Conservation (phyloP, 2,888 invertebrate species). For the Megastigmus dorsalis region DNA sequence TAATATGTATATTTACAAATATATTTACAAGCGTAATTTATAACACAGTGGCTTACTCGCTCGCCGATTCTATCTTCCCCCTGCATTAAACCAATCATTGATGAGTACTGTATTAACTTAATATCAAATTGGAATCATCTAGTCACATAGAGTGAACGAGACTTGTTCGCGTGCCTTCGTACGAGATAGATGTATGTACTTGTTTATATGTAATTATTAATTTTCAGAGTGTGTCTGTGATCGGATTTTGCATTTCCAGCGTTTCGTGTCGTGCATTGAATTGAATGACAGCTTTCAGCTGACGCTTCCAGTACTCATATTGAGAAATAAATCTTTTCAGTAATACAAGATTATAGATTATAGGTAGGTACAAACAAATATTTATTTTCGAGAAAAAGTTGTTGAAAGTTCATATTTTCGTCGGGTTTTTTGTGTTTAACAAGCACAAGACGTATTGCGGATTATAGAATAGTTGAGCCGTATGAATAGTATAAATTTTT, state of each 20-base stretch:
- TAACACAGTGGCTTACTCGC: conserved; percentile 57
- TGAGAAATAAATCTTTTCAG: no score
- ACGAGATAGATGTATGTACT: not conserved
- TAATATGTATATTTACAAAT: conserved; percentile 65
- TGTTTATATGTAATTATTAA: conserved; percentile 10
- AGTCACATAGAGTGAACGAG: not conserved
- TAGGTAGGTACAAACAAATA: no score
- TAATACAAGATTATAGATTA: no score
- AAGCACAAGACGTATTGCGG: not conserved
- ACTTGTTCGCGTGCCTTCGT: not conserved
- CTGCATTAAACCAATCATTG: conserved; percentile 35
- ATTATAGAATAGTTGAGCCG: not conserved
- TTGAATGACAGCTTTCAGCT: no score
- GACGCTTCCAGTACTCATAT: no score
- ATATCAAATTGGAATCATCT: conserved; percentile 25
- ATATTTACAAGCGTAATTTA: conserved; percentile 65
- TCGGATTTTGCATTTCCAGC: no score
- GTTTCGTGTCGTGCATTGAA: no score
- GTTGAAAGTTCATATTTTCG: no score
- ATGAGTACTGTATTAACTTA: conserved; percentile 15
- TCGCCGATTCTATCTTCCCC: conserved; percentile 32
- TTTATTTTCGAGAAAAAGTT: no score
- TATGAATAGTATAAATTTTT: not conserved
- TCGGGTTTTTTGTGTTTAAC: no score
- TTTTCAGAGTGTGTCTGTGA: no score